Evolutionary conservation across 1,140 invertebrate species (phyloP), one percentile per base, ranked within the genome.

Genomic region (Micrasema longulum): DNA sequence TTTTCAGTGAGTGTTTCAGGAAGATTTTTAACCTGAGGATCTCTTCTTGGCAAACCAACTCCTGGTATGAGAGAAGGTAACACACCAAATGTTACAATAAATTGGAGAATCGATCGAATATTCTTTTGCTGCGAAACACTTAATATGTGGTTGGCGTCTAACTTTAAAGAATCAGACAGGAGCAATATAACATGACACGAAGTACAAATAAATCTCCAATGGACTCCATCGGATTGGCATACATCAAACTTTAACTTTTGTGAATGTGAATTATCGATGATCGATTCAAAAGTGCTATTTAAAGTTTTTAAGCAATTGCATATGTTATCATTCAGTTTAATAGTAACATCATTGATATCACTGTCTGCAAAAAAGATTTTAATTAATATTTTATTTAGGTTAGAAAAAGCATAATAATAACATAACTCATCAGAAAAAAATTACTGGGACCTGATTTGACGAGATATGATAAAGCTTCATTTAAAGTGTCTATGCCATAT

Each of bases 31-130:
- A 55, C 70, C 22, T 79, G 62, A 16, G 70, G 53, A 1, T 52
- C 18, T 55, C 79, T 75, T 50, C 86, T 73, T 20, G 85, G 84
- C 60, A 90, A 80, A 5, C 91, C 91, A 57, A 94, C 78, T 2
- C 90, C 89, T 43, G 88, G 86, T 68, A 90, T 79, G n/a, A 93
- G 77, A 77, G 88, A 88, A 43, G 88, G 87, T 53, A 87, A 80
- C 41, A 93, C 85, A 69, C 91, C 92, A 50, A 93, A 80, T 23
- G 85, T 87, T 7, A 88, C 81, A 63, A 90, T 77, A 70, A 91
- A 81, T 80, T 92, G 87, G 41, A 91, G 82, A 69, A 81, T 80
- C 20, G 78, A 79, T 79, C 87, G 84, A 11, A 90, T 69, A 35
- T 80, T 77, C 79, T 84, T 86, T 64, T 86, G 85, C 78, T 89